Conservation (phyloP, 2,113 vertebrate species). For the Galemys pyrenaicus region DNA sequence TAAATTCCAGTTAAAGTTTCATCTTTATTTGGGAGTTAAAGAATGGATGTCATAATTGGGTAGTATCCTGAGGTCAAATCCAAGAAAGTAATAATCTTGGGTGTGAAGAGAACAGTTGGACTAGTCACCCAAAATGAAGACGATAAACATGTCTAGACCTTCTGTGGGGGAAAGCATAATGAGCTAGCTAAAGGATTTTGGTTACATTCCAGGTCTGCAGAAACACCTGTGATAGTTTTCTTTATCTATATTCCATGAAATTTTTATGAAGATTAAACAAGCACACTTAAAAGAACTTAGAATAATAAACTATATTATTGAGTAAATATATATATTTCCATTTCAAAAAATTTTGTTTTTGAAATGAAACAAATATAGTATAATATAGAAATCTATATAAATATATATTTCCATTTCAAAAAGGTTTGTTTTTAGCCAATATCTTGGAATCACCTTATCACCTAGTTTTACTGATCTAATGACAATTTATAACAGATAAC, state of each 20-base stretch:
- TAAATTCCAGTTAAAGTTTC: not conserved
- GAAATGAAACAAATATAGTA: too few species aligned
- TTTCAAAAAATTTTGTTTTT: too few species aligned
- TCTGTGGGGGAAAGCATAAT: not conserved
- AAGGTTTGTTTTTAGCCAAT: not conserved
- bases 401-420: too few species aligned
- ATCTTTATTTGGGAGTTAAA: not conserved
- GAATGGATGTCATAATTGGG: not conserved
- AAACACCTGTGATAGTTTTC: not conserved
- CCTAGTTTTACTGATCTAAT: not conserved
- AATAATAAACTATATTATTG: too few species aligned
- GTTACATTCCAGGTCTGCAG: not conserved
- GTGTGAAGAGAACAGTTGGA: not conserved
- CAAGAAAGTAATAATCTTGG: not conserved
- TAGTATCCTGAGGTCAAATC: not conserved
- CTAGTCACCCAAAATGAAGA: not conserved
- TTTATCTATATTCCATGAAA: not conserved
- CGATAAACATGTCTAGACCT: not conserved
- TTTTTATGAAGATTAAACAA: not conserved
- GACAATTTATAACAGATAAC: not conserved
- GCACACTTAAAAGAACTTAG: not conserved
- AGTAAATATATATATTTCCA: too few species aligned
- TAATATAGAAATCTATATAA: too few species aligned
- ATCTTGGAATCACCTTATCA: not conserved
- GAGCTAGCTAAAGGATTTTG: not conserved